phyloP scores from a whole-genome alignment of 2,113 vertebrate species.

The Monarcha castaneiventris region DNA sequence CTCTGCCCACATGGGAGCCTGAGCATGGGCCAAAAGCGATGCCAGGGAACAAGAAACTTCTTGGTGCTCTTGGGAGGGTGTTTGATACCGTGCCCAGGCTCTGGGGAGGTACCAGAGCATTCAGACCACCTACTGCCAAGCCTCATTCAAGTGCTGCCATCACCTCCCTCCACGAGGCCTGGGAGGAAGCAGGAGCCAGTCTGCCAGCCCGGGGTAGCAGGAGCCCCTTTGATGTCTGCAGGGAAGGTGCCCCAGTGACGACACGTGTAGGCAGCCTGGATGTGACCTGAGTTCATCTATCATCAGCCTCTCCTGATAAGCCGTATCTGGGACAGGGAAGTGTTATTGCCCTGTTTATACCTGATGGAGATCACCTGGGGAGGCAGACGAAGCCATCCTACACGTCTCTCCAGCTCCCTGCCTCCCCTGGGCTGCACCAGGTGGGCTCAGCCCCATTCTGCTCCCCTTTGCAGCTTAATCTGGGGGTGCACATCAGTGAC shows the following conservation, averaged over 20 bases:
- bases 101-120: background rate
- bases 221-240: background rate
- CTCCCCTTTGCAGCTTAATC: background rate
- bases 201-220: background rate
- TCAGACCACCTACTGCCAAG: background rate
- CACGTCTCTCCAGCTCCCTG: background rate
- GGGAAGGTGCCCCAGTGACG: background rate
- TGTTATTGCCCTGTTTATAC: background rate
- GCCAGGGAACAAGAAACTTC: background rate
- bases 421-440: background rate
- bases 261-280: background rate
- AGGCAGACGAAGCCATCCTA: background rate
- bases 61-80: background rate
- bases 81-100: background rate
- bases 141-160: background rate
- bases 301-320: background rate
- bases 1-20: background rate
- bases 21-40: background rate
- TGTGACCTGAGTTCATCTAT: background rate
- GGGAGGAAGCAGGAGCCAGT: background rate
- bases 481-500: background rate
- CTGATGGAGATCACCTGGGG: background rate
- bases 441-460: background rate
- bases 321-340: background rate
- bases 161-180: background rate